Percentiles rank a stretch among this genome's conserved stretches.
phyloP scores from a whole-genome alignment of 2,888 invertebrate species.

The Cephus pygmeus region DNA sequence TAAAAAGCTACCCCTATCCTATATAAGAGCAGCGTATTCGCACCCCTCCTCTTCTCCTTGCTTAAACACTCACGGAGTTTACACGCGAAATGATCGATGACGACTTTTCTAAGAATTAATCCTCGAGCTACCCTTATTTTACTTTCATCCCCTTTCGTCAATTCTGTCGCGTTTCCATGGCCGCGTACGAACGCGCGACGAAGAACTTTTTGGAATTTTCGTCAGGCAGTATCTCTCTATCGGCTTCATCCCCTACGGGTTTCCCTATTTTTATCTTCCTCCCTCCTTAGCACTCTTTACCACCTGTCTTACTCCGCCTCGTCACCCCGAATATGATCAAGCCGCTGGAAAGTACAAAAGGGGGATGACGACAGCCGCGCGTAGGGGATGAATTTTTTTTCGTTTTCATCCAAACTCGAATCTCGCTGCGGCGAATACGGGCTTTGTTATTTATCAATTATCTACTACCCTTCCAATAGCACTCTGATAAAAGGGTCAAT shows the following conservation, averaged over 20 bases:
- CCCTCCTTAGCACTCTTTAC: background rate
- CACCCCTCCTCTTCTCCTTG: background rate
- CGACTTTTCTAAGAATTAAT: background rate
- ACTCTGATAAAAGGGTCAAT: constrained; percentile 1
- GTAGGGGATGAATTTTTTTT: background rate
- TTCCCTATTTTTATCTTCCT: background rate
- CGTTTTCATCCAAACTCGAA: background rate
- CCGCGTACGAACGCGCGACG: background rate
- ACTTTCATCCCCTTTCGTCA: background rate
- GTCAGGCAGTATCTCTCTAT: no score
- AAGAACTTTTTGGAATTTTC: background rate
- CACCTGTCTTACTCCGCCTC: no score
- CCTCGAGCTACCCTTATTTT: background rate
- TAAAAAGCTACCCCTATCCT: background rate
- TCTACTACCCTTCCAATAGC: background rate
- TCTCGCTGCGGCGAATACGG: background rate
- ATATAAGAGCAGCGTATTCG: background rate
- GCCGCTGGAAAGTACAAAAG: background rate
- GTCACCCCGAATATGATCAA: background rate
- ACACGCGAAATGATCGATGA: background rate
- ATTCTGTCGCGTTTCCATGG: background rate
- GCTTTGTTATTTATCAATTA: constrained; percentile 5
- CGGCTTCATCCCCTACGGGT: no score
- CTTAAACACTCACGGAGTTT: background rate
- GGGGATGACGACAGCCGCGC: background rate